Percentiles rank a stretch among this genome's conserved stretches.
Evolutionary conservation across 2,797 vertebrate species (phyloP).

Genomic region (Lepidocolaptes lacrymiger): DNA sequence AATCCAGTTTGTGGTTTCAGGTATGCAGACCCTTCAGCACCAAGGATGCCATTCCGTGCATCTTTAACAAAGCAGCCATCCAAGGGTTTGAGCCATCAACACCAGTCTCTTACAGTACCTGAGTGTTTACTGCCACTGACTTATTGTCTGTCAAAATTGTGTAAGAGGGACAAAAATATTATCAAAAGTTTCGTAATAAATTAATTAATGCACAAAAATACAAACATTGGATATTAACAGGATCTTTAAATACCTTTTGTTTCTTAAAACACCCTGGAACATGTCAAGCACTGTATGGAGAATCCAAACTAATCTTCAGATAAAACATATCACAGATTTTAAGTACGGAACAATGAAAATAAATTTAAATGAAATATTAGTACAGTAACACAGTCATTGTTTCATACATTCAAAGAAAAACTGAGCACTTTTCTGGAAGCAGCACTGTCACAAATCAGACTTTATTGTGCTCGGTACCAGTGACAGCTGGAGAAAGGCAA

Average conservation of each 20-base stretch:
- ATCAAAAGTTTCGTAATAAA: background rate
- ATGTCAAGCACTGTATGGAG: background rate
- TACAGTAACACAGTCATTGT: background rate
- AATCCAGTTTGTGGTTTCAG: background rate
- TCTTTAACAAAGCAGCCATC: background rate
- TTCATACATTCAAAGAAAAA: background rate
- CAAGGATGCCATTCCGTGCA: background rate
- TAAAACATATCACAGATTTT: background rate
- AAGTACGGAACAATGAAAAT: background rate
- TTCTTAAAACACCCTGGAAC: rapidly evolving
- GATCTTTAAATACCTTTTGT: background rate
- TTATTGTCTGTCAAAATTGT: background rate
- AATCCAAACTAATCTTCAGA: background rate
- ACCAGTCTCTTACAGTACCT: background rate
- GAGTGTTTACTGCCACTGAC: background rate
- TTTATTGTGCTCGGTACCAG: rapidly evolving
- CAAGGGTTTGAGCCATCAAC: background rate
- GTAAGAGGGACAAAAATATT: background rate
- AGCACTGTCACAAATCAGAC: background rate
- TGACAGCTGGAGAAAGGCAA: background rate
- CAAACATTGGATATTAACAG: background rate
- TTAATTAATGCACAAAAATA: background rate
- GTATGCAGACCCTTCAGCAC: background rate
- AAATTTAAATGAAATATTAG: background rate
- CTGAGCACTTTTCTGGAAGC: background rate